Base-by-base conservation (phyloP, 2,113 vertebrate genomes). In the Sphyrna mokarran region DNA sequence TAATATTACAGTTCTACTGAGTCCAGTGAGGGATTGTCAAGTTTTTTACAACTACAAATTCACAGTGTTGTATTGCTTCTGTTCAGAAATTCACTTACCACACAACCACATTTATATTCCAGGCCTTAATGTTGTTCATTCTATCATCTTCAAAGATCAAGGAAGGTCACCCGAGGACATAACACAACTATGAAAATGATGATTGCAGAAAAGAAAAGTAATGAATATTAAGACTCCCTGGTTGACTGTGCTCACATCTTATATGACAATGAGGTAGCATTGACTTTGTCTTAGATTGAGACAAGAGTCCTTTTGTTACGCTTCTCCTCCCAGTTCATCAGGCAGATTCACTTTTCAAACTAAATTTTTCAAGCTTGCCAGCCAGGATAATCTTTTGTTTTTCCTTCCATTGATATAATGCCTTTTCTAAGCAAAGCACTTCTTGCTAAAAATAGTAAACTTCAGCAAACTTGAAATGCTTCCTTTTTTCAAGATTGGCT, bases 401-500 rank as follows among this genome's bases (percentile, higher is more conserved):
- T 68, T 69, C 10, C 13, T 72, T 26, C 68, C 29, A 54, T 76
- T 72, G 40, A 70, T 33, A 54, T 54, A 14, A 40, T 33, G 37
- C 68, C 66, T 69, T 94, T 54, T 48, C 23, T 26, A 26, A 70
- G 40, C 40, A 95, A 76, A 18, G 37, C 40, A 48, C 29, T 48
- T 29, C 40, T 70, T 95, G 94, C 94, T 69, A 95, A 72, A 95
- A 95, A 70, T 40, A 94, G 72, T 76, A 91, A 72, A 69, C 43
- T 48, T 70, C 68, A 94, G 43, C 54, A 54, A 95, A 72, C 23
- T 95, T 72, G 94, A 72, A 54, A 72, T 76, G 26, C 48, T 95
- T 72, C 94, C 69, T 95, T 95, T 48, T 72, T 72, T 72, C 68
- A 95, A 43, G 7, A 7, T 95, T 95, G 94, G 94, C 94, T 95